Base-by-base conservation (phyloP, 2,888 invertebrate genomes). In the Hirtodrosophila confusa region DNA sequence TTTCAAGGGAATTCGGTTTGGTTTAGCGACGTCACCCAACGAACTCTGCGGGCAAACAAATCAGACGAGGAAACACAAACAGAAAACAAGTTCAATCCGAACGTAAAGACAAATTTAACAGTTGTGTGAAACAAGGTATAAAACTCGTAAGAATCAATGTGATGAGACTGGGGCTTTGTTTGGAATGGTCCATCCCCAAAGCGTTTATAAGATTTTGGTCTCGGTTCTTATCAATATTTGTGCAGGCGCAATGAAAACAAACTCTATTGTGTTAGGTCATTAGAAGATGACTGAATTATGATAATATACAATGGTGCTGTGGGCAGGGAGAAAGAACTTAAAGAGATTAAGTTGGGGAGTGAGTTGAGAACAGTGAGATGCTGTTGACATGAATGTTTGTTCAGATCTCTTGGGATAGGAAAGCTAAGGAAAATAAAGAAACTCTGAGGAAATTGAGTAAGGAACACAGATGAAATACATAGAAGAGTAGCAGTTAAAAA, bases 1-100 rank as follows among this genome's bases (percentile, higher is more conserved):
- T 83, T 82, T 84, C 83, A 67, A 72, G 36, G 43, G 88, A 87
- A 84, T 75, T 78, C 49, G 62, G 67, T 76, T 80, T 65, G 45
- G 55, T 56, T 7, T 3, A 31, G 2, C 31, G 8, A 1, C 31
- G 7, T 65, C 64, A 58, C 53, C 44, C 55, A 69, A 36, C 49
- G 24, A 48, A 51, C 54, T 10, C 51, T 40, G 48, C 31, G 39
- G 37, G 9, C 17, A 44, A 69, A 44, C 39, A 74, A 71, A 73
- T 60, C 68, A 40, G 49, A 49, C 33, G 29, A 36, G 17, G 35
- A 17, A 24, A 37, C 12, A 56, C 24, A 12, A 53, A 53, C 36
- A 45, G 56, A 56, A 62, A 74, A 53, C 63, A 69, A 57, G 70
- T 63, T 58, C 55, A 70, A 39, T 24, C 44, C 35, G 44, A 49